Evolutionary conservation across 2,113 vertebrate species (phyloP).

Genomic region (Nestor notabilis): DNA sequence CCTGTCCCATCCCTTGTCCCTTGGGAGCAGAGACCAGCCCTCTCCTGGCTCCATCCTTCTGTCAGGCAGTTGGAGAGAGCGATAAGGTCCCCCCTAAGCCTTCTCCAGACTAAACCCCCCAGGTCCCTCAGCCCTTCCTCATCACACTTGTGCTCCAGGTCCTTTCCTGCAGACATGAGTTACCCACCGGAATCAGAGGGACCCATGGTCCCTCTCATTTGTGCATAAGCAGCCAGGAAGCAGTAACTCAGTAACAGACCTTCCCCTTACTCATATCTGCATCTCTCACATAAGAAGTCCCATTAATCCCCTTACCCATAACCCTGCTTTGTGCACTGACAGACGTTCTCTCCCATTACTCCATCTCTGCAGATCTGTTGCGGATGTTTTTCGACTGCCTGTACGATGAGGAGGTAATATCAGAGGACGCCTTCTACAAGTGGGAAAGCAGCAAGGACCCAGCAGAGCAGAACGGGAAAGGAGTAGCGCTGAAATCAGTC

Average conservation of each 20-base stretch:
- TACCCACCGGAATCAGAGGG: neutral
- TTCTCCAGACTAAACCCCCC: neutral
- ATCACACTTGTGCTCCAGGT: neutral
- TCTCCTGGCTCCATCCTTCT: too few relatives aligned
- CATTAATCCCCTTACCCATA: neutral
- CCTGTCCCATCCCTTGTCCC: too few relatives aligned
- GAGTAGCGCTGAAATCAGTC: constrained; percentile 94
- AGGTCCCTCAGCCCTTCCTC: neutral
- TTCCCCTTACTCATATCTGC: neutral
- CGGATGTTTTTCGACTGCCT: constrained; percentile 99
- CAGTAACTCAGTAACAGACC: neutral
- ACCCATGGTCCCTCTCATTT: neutral
- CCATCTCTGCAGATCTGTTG: constrained; percentile 82
- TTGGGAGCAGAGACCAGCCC: too few relatives aligned
- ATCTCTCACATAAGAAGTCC: neutral
- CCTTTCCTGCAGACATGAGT: neutral
- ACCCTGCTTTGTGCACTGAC: neutral
- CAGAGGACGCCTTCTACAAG: constrained; percentile 96
- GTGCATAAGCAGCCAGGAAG: neutral
- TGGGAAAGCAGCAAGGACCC: constrained; percentile 98
- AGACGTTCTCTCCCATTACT: neutral
- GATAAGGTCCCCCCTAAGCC: neutral
- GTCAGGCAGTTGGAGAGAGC: neutral
- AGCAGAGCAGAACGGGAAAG: constrained; percentile 92
- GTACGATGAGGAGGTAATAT: constrained; percentile 98